Conservation (phyloP, 2,797 vertebrate genomes). For the Gastrophryne carolinensis region DNA sequence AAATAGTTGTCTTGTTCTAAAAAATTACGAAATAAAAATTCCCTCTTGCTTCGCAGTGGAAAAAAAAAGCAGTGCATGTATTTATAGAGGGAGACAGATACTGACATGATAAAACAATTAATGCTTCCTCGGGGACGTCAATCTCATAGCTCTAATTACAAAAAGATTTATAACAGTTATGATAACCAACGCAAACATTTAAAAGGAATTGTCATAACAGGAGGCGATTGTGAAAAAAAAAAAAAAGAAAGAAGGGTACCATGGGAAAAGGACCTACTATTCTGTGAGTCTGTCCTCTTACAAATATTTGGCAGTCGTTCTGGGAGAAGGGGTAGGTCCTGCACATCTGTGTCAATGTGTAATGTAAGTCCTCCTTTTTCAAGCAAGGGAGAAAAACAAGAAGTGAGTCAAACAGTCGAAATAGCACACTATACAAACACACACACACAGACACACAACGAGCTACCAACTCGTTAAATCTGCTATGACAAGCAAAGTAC, state of each 20-base stretch:
- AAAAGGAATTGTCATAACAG: conserved; percentile 35
- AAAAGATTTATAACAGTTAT: conserved; percentile 50
- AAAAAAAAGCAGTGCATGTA: conserved; percentile 31
- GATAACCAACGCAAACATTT: conserved; percentile 42
- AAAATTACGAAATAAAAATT: neutral
- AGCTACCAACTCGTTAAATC: conserved; percentile 18
- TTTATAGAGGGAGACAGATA: conserved; percentile 47
- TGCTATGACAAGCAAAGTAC: neutral
- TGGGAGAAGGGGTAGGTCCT: conserved; percentile 42
- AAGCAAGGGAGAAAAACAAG: conserved; percentile 50
- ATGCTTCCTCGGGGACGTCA: conserved; percentile 50
- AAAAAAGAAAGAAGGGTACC: conserved; percentile 28
- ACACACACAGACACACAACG: conserved; percentile 3
- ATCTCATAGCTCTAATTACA: conserved; percentile 50
- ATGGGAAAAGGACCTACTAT: conserved; percentile 46
- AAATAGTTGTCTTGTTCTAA: neutral
- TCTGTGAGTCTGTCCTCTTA: conserved; percentile 46
- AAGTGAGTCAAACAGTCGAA: conserved; percentile 42
- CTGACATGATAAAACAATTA: conserved; percentile 50
- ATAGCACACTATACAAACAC: conserved; percentile 5
- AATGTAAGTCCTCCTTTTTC: conserved; percentile 52
- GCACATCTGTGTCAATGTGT: conserved; percentile 50
- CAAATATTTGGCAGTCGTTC: conserved; percentile 45
- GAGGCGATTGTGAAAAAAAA: conserved; percentile 25
- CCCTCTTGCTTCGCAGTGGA: neutral